Evolutionary conservation across 2,888 invertebrate species (phyloP).

Genomic region (Acanthosepion pharaonis): DNA sequence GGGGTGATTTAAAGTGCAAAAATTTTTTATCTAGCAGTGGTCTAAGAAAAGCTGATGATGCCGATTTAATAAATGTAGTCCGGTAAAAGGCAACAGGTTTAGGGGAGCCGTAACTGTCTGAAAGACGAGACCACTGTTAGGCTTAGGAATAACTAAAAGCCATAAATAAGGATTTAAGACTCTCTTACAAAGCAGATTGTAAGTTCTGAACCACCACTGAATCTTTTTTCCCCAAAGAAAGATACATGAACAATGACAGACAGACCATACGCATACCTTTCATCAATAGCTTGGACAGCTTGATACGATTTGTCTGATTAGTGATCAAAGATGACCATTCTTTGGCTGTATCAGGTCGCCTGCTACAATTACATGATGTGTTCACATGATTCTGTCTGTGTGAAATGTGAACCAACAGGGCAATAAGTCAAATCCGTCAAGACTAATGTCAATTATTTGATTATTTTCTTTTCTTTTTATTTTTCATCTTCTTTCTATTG

Average conservation of each 20-base stretch:
- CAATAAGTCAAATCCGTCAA: slow-evolving; percentile 11
- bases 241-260: not conserved
- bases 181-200: not conserved
- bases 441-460: not conserved
- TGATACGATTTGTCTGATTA: not conserved
- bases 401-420: slow-evolving; percentile 12
- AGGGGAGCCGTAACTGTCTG: too few species aligned
- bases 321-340: not conserved
- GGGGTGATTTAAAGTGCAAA: too few species aligned
- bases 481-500: not conserved
- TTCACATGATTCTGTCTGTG: not conserved
- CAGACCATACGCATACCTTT: not conserved
- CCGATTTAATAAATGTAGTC: too few species aligned
- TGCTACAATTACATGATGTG: not conserved
- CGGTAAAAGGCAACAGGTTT: too few species aligned
- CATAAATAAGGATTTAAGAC: not conserved
- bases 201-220: not conserved
- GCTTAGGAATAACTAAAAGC: not conserved
- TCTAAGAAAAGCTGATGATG: too few species aligned
- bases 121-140: too few species aligned
- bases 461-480: not conserved
- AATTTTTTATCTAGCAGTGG: too few species aligned
- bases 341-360: not conserved
- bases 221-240: not conserved
- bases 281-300: not conserved